These are phyloP conservation scores for Parthenolecanium corni DNA, from an alignment of 2,888 invertebrate species.

Conservation along the genomic window DNA sequence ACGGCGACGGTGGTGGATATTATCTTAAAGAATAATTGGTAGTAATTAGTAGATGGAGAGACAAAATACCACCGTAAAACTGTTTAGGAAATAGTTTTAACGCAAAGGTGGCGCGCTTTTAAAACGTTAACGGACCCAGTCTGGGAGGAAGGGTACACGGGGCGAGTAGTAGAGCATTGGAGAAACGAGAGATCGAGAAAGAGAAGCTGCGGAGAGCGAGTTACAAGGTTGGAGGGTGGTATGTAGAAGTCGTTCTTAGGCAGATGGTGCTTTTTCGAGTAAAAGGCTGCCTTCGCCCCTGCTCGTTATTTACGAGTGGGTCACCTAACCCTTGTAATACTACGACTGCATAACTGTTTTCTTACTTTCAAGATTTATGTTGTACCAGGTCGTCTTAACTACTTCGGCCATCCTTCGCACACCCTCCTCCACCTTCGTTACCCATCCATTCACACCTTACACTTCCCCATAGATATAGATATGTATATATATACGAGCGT, in stretches of 20 bases:
- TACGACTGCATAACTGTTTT: constrained; percentile 30
- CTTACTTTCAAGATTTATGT: constrained; percentile 30
- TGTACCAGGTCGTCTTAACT: constrained; percentile 29
- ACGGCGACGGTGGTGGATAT: constrained; percentile 14
- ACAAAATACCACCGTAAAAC: constrained; percentile 24
- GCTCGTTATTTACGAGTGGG: constrained; percentile 29
- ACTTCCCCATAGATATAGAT: no score
- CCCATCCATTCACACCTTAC: no score
- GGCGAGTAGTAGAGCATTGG: no score
- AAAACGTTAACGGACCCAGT: background rate
- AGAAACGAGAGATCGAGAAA: no score
- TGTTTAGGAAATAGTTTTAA: constrained; percentile 26
- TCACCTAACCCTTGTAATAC: constrained; percentile 30
- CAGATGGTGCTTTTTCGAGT: constrained; percentile 23
- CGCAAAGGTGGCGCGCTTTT: constrained; percentile 17
- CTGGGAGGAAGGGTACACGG: no score
- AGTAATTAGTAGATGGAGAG: constrained; percentile 28
- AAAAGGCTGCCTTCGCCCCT: constrained; percentile 14
- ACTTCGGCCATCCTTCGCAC: constrained; percentile 23
- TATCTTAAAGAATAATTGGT: constrained; percentile 30
- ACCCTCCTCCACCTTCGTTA: no score
- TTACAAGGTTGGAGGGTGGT: background rate
- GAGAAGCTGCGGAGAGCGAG: no score
- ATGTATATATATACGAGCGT: no score
- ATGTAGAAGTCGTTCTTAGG: constrained; percentile 18